Conservation (phyloP, 2,797 vertebrate genomes). For the Varecia variegata region DNA sequence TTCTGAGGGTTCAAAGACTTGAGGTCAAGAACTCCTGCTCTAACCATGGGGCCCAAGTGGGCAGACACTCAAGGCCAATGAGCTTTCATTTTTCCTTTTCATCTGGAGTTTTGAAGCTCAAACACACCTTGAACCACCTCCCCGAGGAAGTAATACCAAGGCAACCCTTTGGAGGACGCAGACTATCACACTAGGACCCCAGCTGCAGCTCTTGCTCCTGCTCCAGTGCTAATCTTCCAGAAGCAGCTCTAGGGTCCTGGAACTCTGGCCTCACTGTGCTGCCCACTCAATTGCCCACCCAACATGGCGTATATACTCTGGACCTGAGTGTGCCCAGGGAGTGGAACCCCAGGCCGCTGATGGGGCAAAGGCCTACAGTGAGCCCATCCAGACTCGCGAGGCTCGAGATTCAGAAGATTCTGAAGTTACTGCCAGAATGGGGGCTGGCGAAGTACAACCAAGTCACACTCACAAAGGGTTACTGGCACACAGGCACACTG, state of each 20-base stretch:
- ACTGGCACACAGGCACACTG: fast-evolving
- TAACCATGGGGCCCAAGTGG: neutral
- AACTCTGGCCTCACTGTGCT: neutral
- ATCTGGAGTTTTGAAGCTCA: neutral
- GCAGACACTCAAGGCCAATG: neutral
- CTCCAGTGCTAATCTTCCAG: neutral
- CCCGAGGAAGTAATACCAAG: neutral
- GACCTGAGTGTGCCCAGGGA: neutral
- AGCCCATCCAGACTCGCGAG: neutral
- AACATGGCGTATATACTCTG: neutral
- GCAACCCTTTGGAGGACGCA: neutral
- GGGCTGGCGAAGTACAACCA: no score
- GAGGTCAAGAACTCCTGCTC: neutral
- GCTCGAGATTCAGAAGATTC: neutral
- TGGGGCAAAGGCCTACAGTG: no score
- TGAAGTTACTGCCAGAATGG: neutral
- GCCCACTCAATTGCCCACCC: neutral
- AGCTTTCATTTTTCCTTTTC: neutral
- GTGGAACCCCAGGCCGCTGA: neutral
- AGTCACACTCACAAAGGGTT: fast-evolving
- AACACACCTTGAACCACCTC: neutral
- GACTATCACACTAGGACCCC: neutral
- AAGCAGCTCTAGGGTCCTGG: neutral
- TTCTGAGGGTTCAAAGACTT: neutral
- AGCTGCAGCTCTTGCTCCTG: neutral